These are phyloP conservation scores for Aphelenchoides fujianensis DNA, from an alignment of 1,140 invertebrate species.

Conservation along the genomic window DNA sequence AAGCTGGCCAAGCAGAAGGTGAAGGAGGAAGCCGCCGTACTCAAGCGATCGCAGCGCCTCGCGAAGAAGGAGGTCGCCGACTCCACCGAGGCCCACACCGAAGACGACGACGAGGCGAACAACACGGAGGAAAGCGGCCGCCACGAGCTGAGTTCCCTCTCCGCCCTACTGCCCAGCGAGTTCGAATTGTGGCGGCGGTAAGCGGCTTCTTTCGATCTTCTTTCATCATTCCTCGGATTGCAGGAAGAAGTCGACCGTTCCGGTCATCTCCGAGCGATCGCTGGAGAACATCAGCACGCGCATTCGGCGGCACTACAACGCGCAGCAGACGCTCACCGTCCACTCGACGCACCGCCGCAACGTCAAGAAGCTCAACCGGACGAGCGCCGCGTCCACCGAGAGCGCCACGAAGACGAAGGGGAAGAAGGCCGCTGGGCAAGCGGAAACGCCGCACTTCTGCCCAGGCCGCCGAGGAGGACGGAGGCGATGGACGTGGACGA, in stretches of 20 bases:
- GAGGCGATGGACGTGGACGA: not conserved
- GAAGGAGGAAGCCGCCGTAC: constrained; percentile 22
- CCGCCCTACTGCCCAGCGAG: constrained; percentile 27
- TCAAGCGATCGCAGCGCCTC: too few relatives aligned
- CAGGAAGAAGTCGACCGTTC: constrained; percentile 5
- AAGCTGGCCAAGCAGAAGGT: constrained; percentile 19
- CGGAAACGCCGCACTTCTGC: constrained; percentile 4
- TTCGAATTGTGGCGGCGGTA: constrained; percentile 12
- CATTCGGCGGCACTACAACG: constrained; percentile 14
- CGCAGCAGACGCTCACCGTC: not conserved
- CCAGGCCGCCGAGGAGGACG: constrained; percentile 7
- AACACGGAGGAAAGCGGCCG: constrained; percentile 33
- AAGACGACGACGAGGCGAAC: not conserved
- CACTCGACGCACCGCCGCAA: not conserved
- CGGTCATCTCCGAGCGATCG: not conserved
- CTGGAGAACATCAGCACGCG: not conserved
- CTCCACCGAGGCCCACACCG: not conserved
- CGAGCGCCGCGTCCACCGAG: not conserved
- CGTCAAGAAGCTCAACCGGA: not conserved
- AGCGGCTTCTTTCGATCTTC: not conserved
- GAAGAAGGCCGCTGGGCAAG: constrained; percentile 5
- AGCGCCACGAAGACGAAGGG: not conserved
- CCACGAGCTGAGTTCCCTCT: constrained; percentile 12
- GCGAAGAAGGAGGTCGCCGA: not conserved
- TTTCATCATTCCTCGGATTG: not conserved